These are phyloP conservation scores for Crambe crambe DNA, from an alignment of 37 sponge, comb jelly and placozoan genomes.

Conservation along the genomic window DNA sequence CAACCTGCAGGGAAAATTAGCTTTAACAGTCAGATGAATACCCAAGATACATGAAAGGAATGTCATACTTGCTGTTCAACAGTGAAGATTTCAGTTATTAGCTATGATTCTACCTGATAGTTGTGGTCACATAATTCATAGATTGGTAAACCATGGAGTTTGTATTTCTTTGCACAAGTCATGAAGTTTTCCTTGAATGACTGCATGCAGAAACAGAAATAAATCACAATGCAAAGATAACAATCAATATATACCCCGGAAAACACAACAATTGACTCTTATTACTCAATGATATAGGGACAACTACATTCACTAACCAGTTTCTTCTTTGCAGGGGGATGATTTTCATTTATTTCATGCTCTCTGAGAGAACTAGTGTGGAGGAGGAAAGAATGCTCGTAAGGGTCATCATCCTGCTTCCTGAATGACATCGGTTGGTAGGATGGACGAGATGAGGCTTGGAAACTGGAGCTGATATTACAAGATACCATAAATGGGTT, in stretches of 20 bases:
- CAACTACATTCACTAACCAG: not conserved
- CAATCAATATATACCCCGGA: not conserved
- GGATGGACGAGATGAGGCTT: conserved; percentile 14
- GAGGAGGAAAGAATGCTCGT: conserved; percentile 51
- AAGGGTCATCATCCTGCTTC: conserved; percentile 40
- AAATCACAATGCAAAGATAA: not conserved
- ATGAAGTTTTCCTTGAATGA: conserved; percentile 18
- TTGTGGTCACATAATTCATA: conserved; percentile 84
- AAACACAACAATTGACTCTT: not conserved
- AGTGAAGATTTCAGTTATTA: no score
- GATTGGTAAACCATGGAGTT: conserved; percentile 53
- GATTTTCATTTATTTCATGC: no score
- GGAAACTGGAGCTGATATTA: not conserved
- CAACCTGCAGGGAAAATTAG: conserved; percentile 28
- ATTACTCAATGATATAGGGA: not conserved
- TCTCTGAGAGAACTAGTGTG: conserved; percentile 47
- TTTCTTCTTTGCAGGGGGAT: no score
- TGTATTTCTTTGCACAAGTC: conserved; percentile 53
- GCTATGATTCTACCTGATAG: conserved; percentile 73
- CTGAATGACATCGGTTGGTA: conserved; percentile 46
- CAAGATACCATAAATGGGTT: no score
- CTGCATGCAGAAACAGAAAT: not conserved
- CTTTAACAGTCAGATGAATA: not conserved
- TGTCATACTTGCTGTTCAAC: no score
- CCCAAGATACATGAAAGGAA: no score